phyloP scores from a whole-genome alignment of 2,888 invertebrate species.

The Unio pictorum region DNA sequence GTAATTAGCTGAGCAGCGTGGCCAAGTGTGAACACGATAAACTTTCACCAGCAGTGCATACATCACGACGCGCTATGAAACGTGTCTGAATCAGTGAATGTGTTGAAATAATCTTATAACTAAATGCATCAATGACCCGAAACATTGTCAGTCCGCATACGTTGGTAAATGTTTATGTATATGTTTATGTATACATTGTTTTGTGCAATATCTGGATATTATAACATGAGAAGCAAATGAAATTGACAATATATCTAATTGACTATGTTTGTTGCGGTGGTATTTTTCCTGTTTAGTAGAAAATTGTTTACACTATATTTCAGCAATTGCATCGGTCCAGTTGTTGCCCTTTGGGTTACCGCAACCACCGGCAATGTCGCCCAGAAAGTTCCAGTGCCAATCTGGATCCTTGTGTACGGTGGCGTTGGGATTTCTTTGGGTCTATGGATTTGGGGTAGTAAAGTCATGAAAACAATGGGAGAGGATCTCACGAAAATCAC shows the following conservation, averaged over 20 bases:
- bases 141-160: too few relatives aligned
- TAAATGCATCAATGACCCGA: too few relatives aligned
- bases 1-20: too few relatives aligned
- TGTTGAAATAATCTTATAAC: too few relatives aligned
- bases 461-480: conserved; percentile 97
- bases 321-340: conserved; percentile 97
- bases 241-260: neutral
- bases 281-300: neutral
- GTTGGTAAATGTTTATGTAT: too few relatives aligned
- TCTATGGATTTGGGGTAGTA: conserved; percentile 95
- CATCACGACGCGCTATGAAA: too few relatives aligned
- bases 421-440: conserved; percentile 96
- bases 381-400: conserved; percentile 84
- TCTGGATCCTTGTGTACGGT: conserved; percentile 92
- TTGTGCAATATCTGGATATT: neutral
- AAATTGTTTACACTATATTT: neutral
- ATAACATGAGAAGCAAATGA: too few relatives aligned
- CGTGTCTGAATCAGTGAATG: too few relatives aligned
- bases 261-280: neutral
- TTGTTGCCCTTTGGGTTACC: conserved; percentile 93
- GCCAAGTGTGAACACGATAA: too few relatives aligned
- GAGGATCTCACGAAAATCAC: conserved; percentile 97
- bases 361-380: conserved; percentile 75
- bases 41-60: too few relatives aligned
- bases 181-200: neutral